Evolutionary conservation across 2,797 vertebrate genomes (phyloP), one percentile per base, ranked within the genome.

Genomic region (Schizothorax lantsangensis): DNA sequence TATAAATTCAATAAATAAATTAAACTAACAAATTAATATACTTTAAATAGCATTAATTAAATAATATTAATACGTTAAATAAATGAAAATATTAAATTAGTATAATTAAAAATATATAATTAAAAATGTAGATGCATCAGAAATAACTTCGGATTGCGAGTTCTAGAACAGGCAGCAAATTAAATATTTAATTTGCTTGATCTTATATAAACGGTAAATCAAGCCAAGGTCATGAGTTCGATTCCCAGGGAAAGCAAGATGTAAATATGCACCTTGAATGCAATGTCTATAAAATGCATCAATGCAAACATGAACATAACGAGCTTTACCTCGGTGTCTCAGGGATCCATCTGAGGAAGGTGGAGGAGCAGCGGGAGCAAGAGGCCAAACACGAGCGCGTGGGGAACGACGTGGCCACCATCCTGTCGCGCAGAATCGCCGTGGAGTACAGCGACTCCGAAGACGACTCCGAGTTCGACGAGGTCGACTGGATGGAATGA

Each of bases 401-500:
- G 2, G 98, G 98, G 87, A 99, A 99, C 2, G 98, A 99, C 0
- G 98, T 99, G 47, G 98, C 98, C 92, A 99, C 98, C 62, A 99
- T 99, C 92, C 94, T 99, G 79, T 99, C 98, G 0, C 97, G 98
- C 23, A 97, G 98, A 89, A 99, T 99, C 79, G 98, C 98, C 3
- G 98, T 99, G 91, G 98, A 99, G 81, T 99, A 99, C 90, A 99
- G 98, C 0, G 98, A 99, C 92, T 99, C 98, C 0, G 98, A 99
- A 92, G 98, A 99, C 49, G 98, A 99, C 90, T 99, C 98, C 0
- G 98, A 99, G 91, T 99, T 99, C 30, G 98, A 99, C 85, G 98
- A 99, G 94, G 97, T 98, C 66, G 98, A 99, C 94, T 99, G 98
- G 98, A 94, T 98, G 95, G 98, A 99, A 93, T 99, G 73, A 71